Evolutionary conservation across 2,113 vertebrate species (phyloP), one percentile per base, ranked within the genome.

Genomic region (Ictalurus punctatus): DNA sequence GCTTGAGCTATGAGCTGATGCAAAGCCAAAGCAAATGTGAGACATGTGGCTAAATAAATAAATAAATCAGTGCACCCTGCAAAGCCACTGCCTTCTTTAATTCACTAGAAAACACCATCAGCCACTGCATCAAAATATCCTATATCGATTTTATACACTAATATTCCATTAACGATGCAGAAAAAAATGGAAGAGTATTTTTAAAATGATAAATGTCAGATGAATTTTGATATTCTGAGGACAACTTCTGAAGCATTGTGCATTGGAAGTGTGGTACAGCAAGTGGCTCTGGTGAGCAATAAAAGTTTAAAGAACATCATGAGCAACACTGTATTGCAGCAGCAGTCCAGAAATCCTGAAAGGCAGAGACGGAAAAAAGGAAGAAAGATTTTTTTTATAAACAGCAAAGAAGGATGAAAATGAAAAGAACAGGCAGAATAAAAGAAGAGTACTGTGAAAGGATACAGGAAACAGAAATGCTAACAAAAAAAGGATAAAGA

Each of bases 21-120:
- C 69, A 58, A 37, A 81, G 86, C 83, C 76, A 87, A 69, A 76
- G 37, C 63, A 88, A 83, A 78, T 88, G 85, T 76, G 78, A 82
- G 30, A 37, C 65, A 40, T 25, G 21, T 44, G 37, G 40, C 34
- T 17, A 54, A n/a, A 79, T 61, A 59, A 61, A 63, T 79, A 89
- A 83, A 83, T 61, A 89, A 76, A 88, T 56, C 52, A 82, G 81
- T 56, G 76, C 10, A 37, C 78, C 76, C 25, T 48, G 40, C 17
- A 88, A 74, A 82, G 17, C 34, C 17, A 25, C 37, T 78, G 40
- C 0, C 8, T 59, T 48, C 40, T 83, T 78, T 13, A 21, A 21
- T 52, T 56, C 21, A n/a, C 10, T 52, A 61, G 9, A n/a, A 76
- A 48, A 61, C 61, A 30, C 23, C 21, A 27, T 21, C 21, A 76